phyloP scores from a whole-genome alignment of 2,113 vertebrate genomes.

The Poecilia latipinna region DNA sequence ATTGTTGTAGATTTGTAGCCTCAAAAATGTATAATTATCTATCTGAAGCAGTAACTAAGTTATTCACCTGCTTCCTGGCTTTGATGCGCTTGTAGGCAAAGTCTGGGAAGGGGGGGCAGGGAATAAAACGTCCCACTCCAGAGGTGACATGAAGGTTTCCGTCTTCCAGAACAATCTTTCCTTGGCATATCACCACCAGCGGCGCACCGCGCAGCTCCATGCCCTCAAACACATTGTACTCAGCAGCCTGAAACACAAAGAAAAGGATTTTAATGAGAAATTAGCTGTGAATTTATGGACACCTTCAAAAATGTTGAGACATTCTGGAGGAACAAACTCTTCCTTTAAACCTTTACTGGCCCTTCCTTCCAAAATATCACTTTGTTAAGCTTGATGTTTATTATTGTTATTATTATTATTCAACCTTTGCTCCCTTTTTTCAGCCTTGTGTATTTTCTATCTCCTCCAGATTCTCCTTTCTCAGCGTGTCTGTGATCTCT shows the following conservation, averaged over 20 bases:
- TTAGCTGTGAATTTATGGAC: background rate
- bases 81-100: constrained; percentile 97
- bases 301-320: background rate
- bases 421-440: background rate
- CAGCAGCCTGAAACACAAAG: constrained; percentile 82
- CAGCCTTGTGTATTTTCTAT: constrained; percentile 3
- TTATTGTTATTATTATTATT: background rate
- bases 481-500: constrained; percentile 49
- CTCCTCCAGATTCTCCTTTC: constrained; percentile 38
- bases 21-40: no score
- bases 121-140: constrained; percentile 92
- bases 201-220: constrained; percentile 94
- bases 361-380: background rate
- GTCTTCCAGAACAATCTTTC: constrained; percentile 95
- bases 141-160: constrained; percentile 89
- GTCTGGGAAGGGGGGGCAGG: constrained; percentile 91
- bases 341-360: constrained; percentile 1
- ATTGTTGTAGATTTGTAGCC: background rate
- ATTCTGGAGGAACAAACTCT: background rate
- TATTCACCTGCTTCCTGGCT: constrained; percentile 92
- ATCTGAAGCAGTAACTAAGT: background rate
- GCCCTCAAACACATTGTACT: constrained; percentile 97
- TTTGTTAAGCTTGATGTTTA: constrained; percentile 1
- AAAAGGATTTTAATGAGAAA: background rate
- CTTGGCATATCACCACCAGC: constrained; percentile 92